Conservation (phyloP, 2,888 invertebrate species). For the Perizoma flavofasciatum region DNA sequence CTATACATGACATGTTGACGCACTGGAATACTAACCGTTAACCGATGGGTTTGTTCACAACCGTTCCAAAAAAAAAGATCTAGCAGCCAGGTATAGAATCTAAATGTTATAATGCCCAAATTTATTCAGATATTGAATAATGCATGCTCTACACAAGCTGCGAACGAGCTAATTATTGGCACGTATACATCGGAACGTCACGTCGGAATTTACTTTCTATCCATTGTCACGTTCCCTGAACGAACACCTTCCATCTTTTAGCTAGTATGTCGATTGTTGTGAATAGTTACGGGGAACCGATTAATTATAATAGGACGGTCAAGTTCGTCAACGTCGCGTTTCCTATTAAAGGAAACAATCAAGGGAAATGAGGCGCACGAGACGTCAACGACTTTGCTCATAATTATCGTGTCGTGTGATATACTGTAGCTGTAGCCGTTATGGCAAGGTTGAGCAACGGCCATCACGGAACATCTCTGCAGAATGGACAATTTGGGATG, state of each 20-base stretch:
- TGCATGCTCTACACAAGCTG: constrained; percentile 18
- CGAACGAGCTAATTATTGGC: constrained; percentile 39
- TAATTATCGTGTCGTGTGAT: constrained; percentile 41
- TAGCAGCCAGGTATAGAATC: not conserved
- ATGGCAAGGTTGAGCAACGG: constrained; percentile 33
- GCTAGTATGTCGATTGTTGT: constrained; percentile 45
- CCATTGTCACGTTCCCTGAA: constrained; percentile 72
- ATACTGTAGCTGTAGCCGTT: constrained; percentile 21
- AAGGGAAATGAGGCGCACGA: constrained; percentile 47
- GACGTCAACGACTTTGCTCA: constrained; percentile 43
- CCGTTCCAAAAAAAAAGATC: not conserved
- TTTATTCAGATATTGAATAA: constrained; percentile 29
- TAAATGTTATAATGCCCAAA: constrained; percentile 11
- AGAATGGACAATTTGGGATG: constrained; percentile 32
- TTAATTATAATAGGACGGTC: constrained; percentile 29
- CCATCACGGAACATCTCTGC: constrained; percentile 27
- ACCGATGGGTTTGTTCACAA: not conserved
- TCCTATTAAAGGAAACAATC: constrained; percentile 49
- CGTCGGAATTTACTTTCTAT: constrained; percentile 53
- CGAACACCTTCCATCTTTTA: constrained; percentile 47
- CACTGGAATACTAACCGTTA: not conserved
- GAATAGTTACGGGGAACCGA: constrained; percentile 29
- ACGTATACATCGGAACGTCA: constrained; percentile 64
- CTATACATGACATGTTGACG: not conserved
- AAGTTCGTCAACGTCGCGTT: constrained; percentile 30